Conservation (phyloP, 2,888 invertebrate species). For the Ormyrus rosae region DNA sequence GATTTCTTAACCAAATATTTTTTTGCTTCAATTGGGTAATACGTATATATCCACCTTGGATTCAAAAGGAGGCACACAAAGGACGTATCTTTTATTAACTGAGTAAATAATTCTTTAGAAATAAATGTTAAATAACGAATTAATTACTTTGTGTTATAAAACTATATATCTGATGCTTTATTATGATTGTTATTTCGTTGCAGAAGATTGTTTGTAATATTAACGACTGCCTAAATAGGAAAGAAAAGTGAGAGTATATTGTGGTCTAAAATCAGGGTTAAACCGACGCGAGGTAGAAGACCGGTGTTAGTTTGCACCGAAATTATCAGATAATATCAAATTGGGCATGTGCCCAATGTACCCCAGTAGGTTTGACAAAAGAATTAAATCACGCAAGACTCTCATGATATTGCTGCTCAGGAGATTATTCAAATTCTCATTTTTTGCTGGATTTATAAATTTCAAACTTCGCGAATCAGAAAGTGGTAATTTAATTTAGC, state of each 20-base stretch:
- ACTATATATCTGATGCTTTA: too few species aligned
- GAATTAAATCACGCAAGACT: too few species aligned
- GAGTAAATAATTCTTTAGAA: too few species aligned
- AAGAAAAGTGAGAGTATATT: constrained; percentile 26
- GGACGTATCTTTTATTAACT: too few species aligned
- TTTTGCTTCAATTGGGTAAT: too few species aligned
- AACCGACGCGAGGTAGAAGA: background rate
- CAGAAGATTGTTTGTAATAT: too few species aligned
- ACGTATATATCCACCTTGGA: too few species aligned
- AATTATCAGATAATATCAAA: constrained; percentile 37
- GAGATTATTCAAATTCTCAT: background rate
- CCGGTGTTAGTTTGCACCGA: constrained; percentile 1
- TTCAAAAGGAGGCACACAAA: too few species aligned
- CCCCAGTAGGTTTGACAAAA: background rate
- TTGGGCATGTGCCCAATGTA: background rate
- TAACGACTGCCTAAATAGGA: background rate
- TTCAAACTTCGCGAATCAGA: background rate
- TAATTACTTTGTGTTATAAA: too few species aligned
- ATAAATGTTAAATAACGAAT: too few species aligned
- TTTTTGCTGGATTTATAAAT: background rate
- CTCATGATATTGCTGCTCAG: background rate
- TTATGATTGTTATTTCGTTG: too few species aligned
- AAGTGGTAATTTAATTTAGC: constrained; percentile 21
- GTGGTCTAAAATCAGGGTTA: constrained; percentile 20
- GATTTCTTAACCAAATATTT: too few species aligned